These are phyloP conservation scores for Dolichoris vasculosae DNA, from an alignment of 1,140 invertebrate species.

Conservation along the genomic window DNA sequence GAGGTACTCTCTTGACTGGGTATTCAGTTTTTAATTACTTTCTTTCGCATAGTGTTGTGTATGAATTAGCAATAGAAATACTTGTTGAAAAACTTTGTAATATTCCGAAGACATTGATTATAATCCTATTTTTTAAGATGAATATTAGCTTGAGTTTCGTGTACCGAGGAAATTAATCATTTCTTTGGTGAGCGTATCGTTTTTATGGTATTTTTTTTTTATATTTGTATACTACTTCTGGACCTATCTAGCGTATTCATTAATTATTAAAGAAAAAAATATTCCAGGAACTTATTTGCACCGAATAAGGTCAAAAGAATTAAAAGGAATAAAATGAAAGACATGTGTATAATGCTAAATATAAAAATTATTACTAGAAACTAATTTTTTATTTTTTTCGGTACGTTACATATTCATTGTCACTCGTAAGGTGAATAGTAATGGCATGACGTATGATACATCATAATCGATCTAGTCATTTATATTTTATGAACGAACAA, in stretches of 20 bases:
- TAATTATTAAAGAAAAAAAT: no score
- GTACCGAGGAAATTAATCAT: not conserved
- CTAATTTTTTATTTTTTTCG: not conserved
- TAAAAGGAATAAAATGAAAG: no score
- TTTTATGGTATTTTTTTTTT: not conserved
- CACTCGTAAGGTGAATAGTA: not conserved
- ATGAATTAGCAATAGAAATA: not conserved
- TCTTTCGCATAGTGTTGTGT: not conserved
- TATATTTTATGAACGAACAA: not conserved
- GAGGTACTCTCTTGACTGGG: not conserved
- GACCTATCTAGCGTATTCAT: no score
- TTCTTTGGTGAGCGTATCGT: not conserved
- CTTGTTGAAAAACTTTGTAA: not conserved
- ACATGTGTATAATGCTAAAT: not conserved
- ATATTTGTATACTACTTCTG: not conserved
- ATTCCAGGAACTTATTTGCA: no score
- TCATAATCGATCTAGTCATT: not conserved
- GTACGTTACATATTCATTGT: not conserved
- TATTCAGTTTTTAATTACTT: constrained; percentile 23
- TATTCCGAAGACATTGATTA: not conserved
- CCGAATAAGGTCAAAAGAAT: no score
- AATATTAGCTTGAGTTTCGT: not conserved
- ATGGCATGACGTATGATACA: not conserved
- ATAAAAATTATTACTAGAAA: not conserved
- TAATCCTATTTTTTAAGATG: not conserved